phyloP scores from a whole-genome alignment of 2,888 invertebrate species.

The Mythimna loreyi region DNA sequence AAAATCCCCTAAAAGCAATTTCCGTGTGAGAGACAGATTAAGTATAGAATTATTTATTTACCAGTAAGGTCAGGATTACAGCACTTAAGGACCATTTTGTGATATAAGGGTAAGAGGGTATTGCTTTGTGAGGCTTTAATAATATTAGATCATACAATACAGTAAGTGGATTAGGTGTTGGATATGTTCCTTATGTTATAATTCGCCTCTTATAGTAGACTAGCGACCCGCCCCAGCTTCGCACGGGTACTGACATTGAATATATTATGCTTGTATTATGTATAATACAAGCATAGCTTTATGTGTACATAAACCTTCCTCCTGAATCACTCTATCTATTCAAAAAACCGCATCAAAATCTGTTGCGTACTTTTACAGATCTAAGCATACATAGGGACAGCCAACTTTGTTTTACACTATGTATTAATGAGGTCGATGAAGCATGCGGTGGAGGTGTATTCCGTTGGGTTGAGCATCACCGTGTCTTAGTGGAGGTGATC shows the following conservation, averaged over 20 bases:
- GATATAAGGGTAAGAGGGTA: constrained; percentile 28
- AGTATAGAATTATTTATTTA: constrained; percentile 66
- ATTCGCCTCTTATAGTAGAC: not conserved
- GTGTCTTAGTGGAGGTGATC: too few species aligned
- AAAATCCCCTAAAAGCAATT: constrained; percentile 64
- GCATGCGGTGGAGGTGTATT: not conserved
- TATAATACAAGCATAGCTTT: too few species aligned
- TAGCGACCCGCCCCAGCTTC: too few species aligned
- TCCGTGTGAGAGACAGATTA: constrained; percentile 58
- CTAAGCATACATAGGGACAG: too few species aligned
- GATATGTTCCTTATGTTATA: constrained; percentile 14
- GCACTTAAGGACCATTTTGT: constrained; percentile 60
- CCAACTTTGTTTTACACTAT: too few species aligned
- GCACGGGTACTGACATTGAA: too few species aligned
- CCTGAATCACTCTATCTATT: too few species aligned
- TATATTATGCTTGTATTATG: too few species aligned
- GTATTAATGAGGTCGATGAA: too few species aligned
- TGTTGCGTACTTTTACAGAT: too few species aligned
- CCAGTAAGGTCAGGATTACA: constrained; percentile 52
- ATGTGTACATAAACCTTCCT: too few species aligned
- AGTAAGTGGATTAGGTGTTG: not conserved
- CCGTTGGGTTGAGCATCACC: not conserved
- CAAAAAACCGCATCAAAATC: too few species aligned
- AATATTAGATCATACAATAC: constrained; percentile 3
- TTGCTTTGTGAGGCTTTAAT: constrained; percentile 25